phyloP scores from a whole-genome alignment of 2,113 vertebrate genomes.

The Pogona vitticeps region DNA sequence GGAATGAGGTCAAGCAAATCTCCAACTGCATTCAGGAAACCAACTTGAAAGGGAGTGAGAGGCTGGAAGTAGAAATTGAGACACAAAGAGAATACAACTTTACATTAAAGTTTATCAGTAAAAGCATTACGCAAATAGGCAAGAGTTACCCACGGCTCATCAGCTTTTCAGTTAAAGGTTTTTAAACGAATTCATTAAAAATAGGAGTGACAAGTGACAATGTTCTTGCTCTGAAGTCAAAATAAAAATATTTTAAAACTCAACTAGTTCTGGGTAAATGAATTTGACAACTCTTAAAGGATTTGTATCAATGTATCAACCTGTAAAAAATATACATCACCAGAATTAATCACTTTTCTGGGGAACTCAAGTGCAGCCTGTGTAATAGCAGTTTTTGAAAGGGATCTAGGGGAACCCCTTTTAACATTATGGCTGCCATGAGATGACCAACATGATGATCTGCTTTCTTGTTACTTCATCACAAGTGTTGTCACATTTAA shows the following conservation, averaged over 20 bases:
- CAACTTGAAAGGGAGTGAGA: constrained; percentile 80
- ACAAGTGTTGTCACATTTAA: background rate
- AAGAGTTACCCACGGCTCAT: background rate
- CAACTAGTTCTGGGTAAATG: background rate
- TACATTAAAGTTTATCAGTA: background rate
- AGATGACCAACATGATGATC: too few species aligned
- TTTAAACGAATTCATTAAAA: background rate
- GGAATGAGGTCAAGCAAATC: constrained; percentile 92
- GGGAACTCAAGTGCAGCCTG: background rate
- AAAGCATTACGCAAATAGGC: background rate
- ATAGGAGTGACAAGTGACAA: background rate
- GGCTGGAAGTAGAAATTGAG: constrained; percentile 69
- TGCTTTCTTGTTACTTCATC: background rate
- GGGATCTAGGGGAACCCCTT: too few species aligned
- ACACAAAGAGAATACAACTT: background rate
- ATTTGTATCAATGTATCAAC: background rate
- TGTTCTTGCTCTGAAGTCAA: background rate
- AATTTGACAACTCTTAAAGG: background rate
- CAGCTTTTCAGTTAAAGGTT: background rate
- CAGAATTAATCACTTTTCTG: background rate
- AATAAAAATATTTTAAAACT: background rate
- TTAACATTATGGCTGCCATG: background rate
- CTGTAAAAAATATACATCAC: background rate
- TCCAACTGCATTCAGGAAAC: constrained; percentile 86
- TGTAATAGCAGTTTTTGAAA: background rate